Conservation (phyloP, 2,797 vertebrate species). For the Yasuhikotakia modesta region DNA sequence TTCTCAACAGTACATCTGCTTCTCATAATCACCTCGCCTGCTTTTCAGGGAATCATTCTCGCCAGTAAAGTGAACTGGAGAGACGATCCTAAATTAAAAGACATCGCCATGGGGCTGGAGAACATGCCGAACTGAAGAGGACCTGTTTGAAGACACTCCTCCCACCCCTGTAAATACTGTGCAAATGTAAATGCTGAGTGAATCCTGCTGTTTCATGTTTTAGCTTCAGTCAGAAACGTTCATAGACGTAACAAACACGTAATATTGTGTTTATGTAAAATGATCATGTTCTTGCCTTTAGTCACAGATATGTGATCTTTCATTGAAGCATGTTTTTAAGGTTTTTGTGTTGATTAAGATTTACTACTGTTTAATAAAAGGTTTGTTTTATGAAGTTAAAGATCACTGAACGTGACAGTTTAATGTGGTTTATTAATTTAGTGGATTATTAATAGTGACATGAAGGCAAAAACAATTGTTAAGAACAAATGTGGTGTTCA, state of each 20-base stretch:
- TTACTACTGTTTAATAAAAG: not conserved
- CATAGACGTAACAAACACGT: not conserved
- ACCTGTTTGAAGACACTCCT: not conserved
- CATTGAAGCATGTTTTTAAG: not conserved
- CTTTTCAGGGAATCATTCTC: slow-evolving; percentile 74
- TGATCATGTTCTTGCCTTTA: not conserved
- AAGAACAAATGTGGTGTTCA: not conserved
- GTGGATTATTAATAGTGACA: too few species aligned
- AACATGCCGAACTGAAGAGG: slow-evolving; percentile 65
- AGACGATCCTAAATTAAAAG: slow-evolving; percentile 76
- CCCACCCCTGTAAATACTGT: slow-evolving; percentile 1
- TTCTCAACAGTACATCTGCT: too few species aligned
- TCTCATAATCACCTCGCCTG: not conserved
- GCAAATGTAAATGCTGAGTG: not conserved
- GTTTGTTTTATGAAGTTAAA: not conserved
- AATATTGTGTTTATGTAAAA: not conserved
- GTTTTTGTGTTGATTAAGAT: not conserved
- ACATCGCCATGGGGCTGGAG: slow-evolving; percentile 75
- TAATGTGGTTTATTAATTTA: not conserved
- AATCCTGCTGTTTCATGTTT: not conserved
- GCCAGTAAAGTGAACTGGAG: slow-evolving; percentile 79
- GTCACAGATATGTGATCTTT: not conserved
- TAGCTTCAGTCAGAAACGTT: not conserved
- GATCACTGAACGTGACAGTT: not conserved
- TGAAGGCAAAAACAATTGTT: too few species aligned